phyloP scores from a whole-genome alignment of 2,888 invertebrate species.

The Leptothorax acervorum region DNA sequence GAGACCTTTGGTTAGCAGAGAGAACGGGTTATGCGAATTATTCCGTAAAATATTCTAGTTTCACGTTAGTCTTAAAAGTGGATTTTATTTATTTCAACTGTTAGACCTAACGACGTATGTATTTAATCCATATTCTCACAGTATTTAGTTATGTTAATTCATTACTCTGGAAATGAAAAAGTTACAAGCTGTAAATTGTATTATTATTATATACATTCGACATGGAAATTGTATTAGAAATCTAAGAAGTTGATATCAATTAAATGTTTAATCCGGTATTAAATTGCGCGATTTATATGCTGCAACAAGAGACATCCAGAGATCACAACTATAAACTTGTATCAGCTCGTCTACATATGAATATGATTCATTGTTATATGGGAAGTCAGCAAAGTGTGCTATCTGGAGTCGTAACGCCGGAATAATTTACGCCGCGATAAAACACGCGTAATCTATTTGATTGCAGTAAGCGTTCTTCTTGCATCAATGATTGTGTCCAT shows the following conservation, averaged over 20 bases:
- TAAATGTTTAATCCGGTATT: slow-evolving; percentile 1
- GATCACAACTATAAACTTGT: slow-evolving; percentile 21
- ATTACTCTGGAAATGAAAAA: neutral
- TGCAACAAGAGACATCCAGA: neutral
- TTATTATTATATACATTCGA: neutral
- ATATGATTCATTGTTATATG: slow-evolving; percentile 65
- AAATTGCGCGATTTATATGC: slow-evolving; percentile 16
- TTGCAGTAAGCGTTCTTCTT: slow-evolving; percentile 65
- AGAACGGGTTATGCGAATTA: neutral
- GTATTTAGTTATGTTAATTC: neutral
- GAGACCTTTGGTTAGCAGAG: neutral
- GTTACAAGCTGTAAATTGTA: neutral
- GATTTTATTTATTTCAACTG: neutral
- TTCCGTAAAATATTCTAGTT: neutral
- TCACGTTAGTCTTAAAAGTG: neutral
- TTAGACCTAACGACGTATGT: neutral
- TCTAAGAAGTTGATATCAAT: neutral
- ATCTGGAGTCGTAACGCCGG: slow-evolving; percentile 35
- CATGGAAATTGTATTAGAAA: neutral
- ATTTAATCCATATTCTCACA: neutral
- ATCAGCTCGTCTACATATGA: slow-evolving; percentile 19
- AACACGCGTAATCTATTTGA: slow-evolving; percentile 70
- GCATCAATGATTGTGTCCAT: slow-evolving; percentile 70
- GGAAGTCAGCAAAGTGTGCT: slow-evolving; percentile 26
- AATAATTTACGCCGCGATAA: slow-evolving; percentile 66